These are phyloP conservation scores for Nesoenas mayeri DNA, from an alignment of 2,113 vertebrate species.

Conservation along the genomic window DNA sequence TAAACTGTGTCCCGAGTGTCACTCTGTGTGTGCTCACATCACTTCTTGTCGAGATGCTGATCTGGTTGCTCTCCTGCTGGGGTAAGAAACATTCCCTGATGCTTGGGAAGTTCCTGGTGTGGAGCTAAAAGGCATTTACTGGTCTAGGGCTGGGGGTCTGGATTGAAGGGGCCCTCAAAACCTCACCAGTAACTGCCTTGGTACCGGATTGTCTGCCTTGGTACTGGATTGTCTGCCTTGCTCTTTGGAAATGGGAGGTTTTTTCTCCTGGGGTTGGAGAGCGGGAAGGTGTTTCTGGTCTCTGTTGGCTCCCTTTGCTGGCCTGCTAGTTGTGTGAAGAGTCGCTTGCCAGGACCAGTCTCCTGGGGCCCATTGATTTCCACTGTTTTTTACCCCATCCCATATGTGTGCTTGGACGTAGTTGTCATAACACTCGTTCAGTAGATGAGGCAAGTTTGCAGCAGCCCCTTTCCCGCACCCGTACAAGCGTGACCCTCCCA, in stretches of 20 bases:
- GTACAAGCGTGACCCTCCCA: neutral
- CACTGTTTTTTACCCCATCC: neutral
- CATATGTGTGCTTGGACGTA: neutral
- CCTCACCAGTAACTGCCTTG: constrained; percentile 37
- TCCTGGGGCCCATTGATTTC: neutral
- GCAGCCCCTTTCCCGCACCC: neutral
- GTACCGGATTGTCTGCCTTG: constrained; percentile 3
- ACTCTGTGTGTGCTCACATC: neutral
- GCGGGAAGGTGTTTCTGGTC: neutral
- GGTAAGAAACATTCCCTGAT: neutral
- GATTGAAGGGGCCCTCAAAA: neutral
- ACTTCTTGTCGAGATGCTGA: neutral
- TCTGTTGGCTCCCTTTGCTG: neutral
- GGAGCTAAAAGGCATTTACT: constrained; percentile 37
- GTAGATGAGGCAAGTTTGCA: neutral
- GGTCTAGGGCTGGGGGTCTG: neutral
- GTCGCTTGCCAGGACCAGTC: neutral
- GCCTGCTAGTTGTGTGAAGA: neutral
- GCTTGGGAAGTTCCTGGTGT: neutral
- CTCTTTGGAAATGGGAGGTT: neutral
- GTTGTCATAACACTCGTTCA: neutral
- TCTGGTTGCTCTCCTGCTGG: neutral
- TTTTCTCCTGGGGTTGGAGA: neutral
- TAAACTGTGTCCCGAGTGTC: neutral
- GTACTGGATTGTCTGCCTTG: neutral